These are phyloP conservation scores for Aphelinus atriplicis DNA, from an alignment of 1,140 invertebrate species.

Conservation along the genomic window DNA sequence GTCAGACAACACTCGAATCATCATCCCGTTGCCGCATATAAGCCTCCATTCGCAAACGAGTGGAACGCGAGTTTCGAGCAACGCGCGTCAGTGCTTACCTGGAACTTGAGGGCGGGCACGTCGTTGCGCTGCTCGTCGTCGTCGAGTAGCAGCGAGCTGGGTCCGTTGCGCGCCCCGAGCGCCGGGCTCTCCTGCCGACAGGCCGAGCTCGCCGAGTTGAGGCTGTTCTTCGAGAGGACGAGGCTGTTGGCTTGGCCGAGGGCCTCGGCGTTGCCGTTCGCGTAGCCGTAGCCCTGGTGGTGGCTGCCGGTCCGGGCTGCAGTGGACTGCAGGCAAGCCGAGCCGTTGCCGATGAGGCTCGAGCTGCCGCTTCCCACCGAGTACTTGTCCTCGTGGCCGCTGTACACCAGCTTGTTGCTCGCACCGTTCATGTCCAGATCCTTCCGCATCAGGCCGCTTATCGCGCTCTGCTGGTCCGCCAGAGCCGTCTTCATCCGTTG, in stretches of 20 bases:
- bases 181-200: background rate
- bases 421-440: constrained; percentile 55
- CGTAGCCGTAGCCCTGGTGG: constrained; percentile 14
- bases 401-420: constrained; percentile 29
- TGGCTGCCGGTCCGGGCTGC: constrained; percentile 48
- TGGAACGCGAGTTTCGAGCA: no score
- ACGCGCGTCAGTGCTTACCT: background rate
- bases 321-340: constrained; percentile 41
- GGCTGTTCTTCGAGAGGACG: constrained; percentile 17
- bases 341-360: constrained; percentile 30
- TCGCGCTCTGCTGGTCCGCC: constrained; percentile 61
- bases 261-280: background rate
- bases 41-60: no score
- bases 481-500: constrained; percentile 72
- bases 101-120: constrained; percentile 19
- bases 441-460: constrained; percentile 53
- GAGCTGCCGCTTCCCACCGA: background rate
- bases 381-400: background rate
- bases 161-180: background rate
- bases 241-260: background rate
- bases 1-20: no score
- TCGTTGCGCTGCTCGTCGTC: constrained; percentile 20
- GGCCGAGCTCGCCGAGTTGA: background rate
- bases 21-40: no score
- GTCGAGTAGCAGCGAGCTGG: background rate